These are phyloP conservation scores for Planococcus citri DNA, from an alignment of 1,140 invertebrate genomes.

Conservation along the genomic window DNA sequence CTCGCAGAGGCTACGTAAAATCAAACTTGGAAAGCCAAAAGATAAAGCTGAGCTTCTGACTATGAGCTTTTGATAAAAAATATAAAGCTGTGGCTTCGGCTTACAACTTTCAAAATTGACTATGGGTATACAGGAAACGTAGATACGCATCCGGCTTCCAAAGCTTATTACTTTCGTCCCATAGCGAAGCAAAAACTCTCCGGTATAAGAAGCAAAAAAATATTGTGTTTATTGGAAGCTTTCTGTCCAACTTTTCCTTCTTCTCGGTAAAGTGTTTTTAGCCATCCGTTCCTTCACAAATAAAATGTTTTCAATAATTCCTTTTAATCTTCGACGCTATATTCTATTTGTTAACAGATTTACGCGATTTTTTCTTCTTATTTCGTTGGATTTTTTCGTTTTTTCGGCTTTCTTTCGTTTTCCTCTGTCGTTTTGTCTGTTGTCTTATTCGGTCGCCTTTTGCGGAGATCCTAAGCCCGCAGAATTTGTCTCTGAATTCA, in stretches of 20 bases:
- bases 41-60: no score
- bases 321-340: neutral
- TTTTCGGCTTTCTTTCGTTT: neutral
- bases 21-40: no score
- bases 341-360: neutral
- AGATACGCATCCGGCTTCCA: neutral
- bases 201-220: neutral
- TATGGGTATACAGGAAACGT: no score
- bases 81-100: no score
- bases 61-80: no score
- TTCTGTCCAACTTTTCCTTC: neutral
- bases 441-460: no score
- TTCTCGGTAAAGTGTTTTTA: neutral
- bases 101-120: no score
- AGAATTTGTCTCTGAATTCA: no score
- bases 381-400: no score
- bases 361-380: neutral
- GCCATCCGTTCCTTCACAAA: neutral
- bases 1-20: no score
- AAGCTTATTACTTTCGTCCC: slow-evolving; percentile 6
- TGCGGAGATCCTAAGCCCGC: no score
- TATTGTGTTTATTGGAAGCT: slow-evolving; percentile 7
- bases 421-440: neutral
- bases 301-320: slow-evolving; percentile 8
- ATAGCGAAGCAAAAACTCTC: neutral